Evolutionary conservation across 1,140 invertebrate genomes (phyloP).

Genomic region (Drosophila bipectinata): DNA sequence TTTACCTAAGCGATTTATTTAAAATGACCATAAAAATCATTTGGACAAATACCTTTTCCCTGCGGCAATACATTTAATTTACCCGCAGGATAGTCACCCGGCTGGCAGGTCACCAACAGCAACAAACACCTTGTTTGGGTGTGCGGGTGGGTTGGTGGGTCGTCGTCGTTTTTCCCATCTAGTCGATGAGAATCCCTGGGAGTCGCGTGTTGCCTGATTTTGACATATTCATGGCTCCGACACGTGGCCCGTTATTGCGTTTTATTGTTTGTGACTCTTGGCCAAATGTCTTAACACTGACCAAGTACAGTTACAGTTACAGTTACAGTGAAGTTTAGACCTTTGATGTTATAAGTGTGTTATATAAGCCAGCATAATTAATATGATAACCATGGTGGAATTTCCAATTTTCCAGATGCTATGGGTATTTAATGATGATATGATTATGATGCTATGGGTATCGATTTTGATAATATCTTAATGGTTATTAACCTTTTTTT

Average conservation of each 20-base stretch:
- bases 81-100: neutral
- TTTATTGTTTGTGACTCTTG: constrained; percentile 43
- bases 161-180: neutral
- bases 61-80: constrained; percentile 50
- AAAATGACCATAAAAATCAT: constrained; percentile 56
- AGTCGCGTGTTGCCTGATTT: constrained; percentile 45
- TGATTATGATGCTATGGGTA: too few relatives aligned
- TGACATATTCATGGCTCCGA: constrained; percentile 40
- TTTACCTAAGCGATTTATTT: constrained; percentile 42
- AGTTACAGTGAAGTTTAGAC: constrained; percentile 28
- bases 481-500: neutral
- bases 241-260: constrained; percentile 55
- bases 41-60: constrained; percentile 45
- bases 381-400: too few relatives aligned
- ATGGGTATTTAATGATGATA: too few relatives aligned
- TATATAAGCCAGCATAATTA: neutral
- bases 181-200: neutral
- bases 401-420: too few relatives aligned
- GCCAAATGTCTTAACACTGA: constrained; percentile 11
- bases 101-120: constrained; percentile 42
- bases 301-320: constrained; percentile 18
- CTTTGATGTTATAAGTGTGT: neutral
- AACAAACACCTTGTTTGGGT: constrained; percentile 57
- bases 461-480: neutral
- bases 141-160: constrained; percentile 19